Percentiles rank a stretch among this genome's conserved stretches.
Evolutionary conservation across 2,797 vertebrate species (phyloP).

Genomic region (Fratercula arctica): DNA sequence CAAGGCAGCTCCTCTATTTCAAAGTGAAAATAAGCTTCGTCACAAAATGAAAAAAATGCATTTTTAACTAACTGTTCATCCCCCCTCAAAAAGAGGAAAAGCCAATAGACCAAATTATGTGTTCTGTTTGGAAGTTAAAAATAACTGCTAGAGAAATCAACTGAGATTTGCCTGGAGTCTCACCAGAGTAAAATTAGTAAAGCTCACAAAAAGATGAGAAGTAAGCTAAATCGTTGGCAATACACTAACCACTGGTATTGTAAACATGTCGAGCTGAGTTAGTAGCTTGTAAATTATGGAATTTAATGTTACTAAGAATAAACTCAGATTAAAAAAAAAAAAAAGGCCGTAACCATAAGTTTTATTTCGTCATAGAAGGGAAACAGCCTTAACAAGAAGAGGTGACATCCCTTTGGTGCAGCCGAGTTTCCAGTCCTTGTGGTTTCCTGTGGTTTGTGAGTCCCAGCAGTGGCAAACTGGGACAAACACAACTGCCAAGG

Average conservation of each 20-base stretch:
- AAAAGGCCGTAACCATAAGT: fast-evolving
- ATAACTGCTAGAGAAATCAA: neutral
- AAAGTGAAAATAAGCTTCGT: neutral
- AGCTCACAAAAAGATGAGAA: neutral
- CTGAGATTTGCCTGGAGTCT: neutral
- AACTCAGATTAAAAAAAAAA: neutral
- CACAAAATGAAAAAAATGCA: neutral
- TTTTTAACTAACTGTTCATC: neutral
- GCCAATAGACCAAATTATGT: neutral
- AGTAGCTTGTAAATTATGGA: neutral
- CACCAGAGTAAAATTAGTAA: neutral
- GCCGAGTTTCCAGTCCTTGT: neutral
- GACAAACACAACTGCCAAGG: fast-evolving
- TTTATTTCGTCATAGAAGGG: neutral
- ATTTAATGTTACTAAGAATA: neutral
- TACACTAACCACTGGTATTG: no score
- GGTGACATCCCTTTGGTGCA: fast-evolving
- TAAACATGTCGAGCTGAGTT: fast-evolving
- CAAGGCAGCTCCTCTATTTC: neutral
- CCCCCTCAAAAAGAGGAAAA: neutral
- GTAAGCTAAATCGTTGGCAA: neutral
- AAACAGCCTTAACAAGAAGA: neutral
- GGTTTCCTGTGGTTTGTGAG: neutral
- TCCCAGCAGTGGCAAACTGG: neutral
- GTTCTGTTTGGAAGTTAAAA: neutral